These are phyloP conservation scores for Cantharis nigra DNA, from an alignment of 2,888 invertebrate genomes.

Conservation along the genomic window DNA sequence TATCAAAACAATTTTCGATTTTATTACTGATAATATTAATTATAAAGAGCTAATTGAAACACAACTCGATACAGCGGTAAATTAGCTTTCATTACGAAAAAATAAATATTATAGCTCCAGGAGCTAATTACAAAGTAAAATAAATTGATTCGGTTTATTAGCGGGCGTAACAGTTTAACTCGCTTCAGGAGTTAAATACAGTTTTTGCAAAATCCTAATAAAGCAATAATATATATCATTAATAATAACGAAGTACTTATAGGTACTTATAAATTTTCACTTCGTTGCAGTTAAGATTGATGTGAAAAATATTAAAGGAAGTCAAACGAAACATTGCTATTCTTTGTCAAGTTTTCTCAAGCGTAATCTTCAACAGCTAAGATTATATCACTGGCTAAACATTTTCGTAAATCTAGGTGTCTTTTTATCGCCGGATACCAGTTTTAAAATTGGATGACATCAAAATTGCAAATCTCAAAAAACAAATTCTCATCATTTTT, in stretches of 20 bases:
- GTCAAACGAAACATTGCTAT: background rate
- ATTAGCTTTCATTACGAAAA: background rate
- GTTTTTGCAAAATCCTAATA: background rate
- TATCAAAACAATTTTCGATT: background rate
- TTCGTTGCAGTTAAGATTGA: background rate
- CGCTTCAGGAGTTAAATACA: background rate
- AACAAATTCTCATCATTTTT: background rate
- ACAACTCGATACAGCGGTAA: background rate
- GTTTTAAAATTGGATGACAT: background rate
- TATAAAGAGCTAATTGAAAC: background rate
- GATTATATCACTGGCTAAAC: background rate
- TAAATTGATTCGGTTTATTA: too few relatives aligned
- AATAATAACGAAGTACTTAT: too few relatives aligned
- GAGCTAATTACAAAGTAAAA: too few relatives aligned
- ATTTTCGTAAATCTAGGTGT: background rate
- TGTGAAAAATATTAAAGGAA: background rate
- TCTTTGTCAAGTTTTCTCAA: background rate
- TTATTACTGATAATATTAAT: background rate
- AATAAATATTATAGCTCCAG: too few relatives aligned
- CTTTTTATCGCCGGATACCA: background rate
- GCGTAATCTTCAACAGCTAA: background rate
- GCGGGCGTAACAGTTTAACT: too few relatives aligned
- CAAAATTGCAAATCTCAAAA: background rate
- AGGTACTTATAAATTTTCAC: background rate
- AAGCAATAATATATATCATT: background rate